Percentiles rank a stretch among this genome's conserved stretches.
Evolutionary conservation across 1,140 invertebrate genomes (phyloP).

Genomic region (Drosophila navojoa): DNA sequence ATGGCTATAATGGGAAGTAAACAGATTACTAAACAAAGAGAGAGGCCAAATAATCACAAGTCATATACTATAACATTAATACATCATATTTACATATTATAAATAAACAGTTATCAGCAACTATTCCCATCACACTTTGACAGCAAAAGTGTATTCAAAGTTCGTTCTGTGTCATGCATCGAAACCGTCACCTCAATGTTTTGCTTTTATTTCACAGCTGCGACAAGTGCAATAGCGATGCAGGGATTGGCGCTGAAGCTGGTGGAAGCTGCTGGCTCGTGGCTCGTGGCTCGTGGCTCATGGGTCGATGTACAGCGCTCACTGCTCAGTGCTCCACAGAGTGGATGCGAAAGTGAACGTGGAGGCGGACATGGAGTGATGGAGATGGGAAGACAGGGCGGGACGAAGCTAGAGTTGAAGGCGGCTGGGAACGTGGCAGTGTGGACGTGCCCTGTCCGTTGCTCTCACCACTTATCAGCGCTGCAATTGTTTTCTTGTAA

Average conservation of each 20-base stretch:
- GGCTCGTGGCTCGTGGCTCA: neutral
- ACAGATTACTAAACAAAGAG: no score
- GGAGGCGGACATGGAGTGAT: neutral
- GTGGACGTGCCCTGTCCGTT: constrained; percentile 65
- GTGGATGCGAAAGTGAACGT: neutral
- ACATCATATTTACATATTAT: no score
- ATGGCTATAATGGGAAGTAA: no score
- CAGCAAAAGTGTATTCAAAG: constrained; percentile 43
- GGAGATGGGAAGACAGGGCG: neutral
- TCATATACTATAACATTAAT: no score
- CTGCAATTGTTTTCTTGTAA: constrained; percentile 81
- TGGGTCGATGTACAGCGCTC: neutral
- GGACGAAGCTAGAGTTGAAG: neutral
- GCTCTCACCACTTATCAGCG: constrained; percentile 67
- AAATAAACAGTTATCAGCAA: no score
- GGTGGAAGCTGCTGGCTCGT: neutral
- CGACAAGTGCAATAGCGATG: constrained; percentile 34
- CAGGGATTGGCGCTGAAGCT: neutral
- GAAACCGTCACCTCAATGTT: constrained; percentile 28
- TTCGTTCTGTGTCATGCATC: constrained; percentile 26
- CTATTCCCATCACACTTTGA: no score
- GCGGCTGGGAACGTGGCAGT: constrained; percentile 19
- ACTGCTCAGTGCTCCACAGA: neutral
- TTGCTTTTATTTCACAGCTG: constrained; percentile 39
- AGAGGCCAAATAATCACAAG: no score